Evolutionary conservation across 1,140 invertebrate genomes (phyloP).

Genomic region (Drosophila paulistorum): DNA sequence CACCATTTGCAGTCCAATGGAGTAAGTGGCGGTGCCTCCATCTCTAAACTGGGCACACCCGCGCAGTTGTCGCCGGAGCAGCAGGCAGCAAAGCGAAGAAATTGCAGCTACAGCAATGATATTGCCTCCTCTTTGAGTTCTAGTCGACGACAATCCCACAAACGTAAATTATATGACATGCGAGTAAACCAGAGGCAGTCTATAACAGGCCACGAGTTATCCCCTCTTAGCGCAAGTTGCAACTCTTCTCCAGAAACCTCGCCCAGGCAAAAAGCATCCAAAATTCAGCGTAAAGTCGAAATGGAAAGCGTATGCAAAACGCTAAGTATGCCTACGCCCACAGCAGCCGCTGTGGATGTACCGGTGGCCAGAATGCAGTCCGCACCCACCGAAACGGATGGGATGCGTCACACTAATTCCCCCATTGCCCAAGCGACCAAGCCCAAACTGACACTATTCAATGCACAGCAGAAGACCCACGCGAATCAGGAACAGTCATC

Average conservation of each 20-base stretch:
- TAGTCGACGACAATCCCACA: conserved; percentile 60
- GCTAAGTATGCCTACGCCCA: conserved; percentile 50
- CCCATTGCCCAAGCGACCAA: conserved; percentile 26
- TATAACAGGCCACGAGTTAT: not conserved
- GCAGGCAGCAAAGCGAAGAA: conserved; percentile 67
- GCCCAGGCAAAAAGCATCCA: conserved; percentile 48
- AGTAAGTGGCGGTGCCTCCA: not conserved
- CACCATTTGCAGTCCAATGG: conserved; percentile 39
- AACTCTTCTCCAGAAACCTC: conserved; percentile 55
- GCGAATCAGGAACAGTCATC: not conserved
- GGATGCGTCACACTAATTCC: not conserved
- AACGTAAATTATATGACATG: conserved; percentile 64
- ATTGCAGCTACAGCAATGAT: conserved; percentile 78
- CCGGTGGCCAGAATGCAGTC: conserved; percentile 42
- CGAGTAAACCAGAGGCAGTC: not conserved
- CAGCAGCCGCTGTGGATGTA: conserved; percentile 39
- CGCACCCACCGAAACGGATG: conserved; percentile 30
- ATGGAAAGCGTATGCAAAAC: conserved; percentile 30
- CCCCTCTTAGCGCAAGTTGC: not conserved
- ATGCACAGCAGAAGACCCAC: conserved; percentile 39
- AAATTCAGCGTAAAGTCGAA: conserved; percentile 62
- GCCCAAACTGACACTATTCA: conserved; percentile 75
- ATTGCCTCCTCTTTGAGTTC: conserved; percentile 79
- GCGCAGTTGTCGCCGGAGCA: conserved; percentile 56
- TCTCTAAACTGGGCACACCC: conserved; percentile 30